phyloP scores from a whole-genome alignment of 2,113 vertebrate genomes.

The Tachysurus fulvidraco region DNA sequence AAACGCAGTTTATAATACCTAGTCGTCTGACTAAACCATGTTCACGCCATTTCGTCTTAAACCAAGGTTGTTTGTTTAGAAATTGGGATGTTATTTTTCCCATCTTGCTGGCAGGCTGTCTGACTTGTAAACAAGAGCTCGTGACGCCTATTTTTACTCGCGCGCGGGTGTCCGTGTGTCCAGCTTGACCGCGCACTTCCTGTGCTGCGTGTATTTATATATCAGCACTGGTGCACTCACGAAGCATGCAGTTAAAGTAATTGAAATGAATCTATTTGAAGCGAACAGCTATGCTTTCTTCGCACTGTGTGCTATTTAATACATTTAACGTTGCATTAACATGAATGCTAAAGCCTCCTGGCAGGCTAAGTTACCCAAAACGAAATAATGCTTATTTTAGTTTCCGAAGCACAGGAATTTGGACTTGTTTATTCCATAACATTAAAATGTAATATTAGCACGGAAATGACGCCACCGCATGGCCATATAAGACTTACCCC shows the following conservation, averaged over 20 bases:
- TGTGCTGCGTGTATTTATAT: not conserved
- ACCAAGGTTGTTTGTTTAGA: not conserved
- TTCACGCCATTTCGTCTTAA: not conserved
- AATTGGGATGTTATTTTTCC: not conserved
- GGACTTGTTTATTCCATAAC: not conserved
- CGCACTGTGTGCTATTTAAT: not conserved
- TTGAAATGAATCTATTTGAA: not conserved
- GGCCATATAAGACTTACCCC: constrained; percentile 2
- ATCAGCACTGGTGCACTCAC: not conserved
- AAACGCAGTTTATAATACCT: not conserved
- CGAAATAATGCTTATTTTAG: not conserved
- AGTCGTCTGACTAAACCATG: not conserved
- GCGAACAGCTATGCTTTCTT: not conserved
- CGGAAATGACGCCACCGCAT: constrained; percentile 33
- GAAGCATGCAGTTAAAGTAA: not conserved
- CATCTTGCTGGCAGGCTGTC: not conserved
- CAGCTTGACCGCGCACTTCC: not conserved
- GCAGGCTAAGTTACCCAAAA: not conserved
- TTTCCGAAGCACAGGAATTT: constrained; percentile 17
- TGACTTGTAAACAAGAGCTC: constrained; percentile 51
- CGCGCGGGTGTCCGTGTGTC: not conserved
- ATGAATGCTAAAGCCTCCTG: not conserved
- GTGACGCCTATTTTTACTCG: constrained; percentile 46
- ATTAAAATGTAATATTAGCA: not conserved
- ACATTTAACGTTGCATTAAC: not conserved